Evolutionary conservation across 2,888 invertebrate genomes (phyloP).

Genomic region (Polydrusus pterygomalis): DNA sequence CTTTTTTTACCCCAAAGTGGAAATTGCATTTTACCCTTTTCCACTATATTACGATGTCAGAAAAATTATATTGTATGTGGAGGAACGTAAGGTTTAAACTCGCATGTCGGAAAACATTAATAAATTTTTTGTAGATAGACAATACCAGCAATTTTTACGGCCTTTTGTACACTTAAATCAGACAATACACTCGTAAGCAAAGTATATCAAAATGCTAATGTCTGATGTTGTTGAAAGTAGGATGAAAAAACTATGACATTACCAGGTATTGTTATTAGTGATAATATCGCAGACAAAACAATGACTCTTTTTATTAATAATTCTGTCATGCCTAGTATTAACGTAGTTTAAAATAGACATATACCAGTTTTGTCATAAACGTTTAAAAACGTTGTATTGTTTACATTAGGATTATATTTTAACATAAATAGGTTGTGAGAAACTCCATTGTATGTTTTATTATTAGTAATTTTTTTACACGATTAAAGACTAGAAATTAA

Average conservation of each 20-base stretch:
- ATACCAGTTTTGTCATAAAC: conserved; percentile 29
- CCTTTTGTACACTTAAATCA: conserved; percentile 27
- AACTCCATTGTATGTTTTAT: no score
- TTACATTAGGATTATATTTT: conserved; percentile 14
- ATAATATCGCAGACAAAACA: conserved; percentile 35
- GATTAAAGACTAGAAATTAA: no score
- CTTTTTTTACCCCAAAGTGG: no score
- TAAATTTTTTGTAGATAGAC: conserved; percentile 1
- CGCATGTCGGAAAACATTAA: background rate
- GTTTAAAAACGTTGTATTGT: conserved; percentile 24
- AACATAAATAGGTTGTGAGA: no score
- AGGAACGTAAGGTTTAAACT: no score
- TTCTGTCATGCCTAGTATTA: conserved; percentile 26
- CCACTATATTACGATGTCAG: no score
- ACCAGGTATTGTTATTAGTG: conserved; percentile 33
- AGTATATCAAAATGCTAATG: conserved; percentile 41
- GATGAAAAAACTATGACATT: conserved; percentile 43
- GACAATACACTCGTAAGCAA: conserved; percentile 36
- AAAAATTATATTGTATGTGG: no score
- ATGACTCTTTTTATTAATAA: conserved; percentile 39
- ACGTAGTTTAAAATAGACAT: conserved; percentile 35
- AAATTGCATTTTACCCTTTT: no score
- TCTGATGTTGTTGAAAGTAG: conserved; percentile 35
- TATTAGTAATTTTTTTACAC: no score
- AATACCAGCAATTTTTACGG: conserved; percentile 21